phyloP scores from a whole-genome alignment of 2,113 vertebrate species.

The Morphnarchus princeps region DNA sequence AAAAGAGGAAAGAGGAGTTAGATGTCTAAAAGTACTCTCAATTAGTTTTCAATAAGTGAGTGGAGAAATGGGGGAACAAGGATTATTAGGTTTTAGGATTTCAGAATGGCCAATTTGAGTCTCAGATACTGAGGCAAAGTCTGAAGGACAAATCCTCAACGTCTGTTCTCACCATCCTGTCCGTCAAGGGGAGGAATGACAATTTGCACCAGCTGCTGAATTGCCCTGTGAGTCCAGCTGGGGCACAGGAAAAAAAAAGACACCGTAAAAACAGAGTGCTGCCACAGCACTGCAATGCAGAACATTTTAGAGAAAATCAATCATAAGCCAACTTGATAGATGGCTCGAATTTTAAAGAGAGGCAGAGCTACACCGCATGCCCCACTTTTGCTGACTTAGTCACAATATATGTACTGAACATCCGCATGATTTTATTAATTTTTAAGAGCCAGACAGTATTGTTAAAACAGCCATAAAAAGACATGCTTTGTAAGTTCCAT shows the following conservation, averaged over 20 bases:
- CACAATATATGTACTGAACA: neutral
- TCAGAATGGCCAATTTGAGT: neutral
- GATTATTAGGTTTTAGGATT: neutral
- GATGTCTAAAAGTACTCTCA: neutral
- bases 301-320: slow-evolving; percentile 45
- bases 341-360: neutral
- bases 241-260: neutral
- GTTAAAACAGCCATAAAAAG: neutral
- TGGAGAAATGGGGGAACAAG: neutral
- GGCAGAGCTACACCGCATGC: neutral
- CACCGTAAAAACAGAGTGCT: neutral
- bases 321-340: slow-evolving; percentile 48
- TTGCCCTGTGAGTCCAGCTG: neutral
- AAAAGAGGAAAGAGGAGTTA: neutral
- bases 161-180: neutral
- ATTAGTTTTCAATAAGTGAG: neutral
- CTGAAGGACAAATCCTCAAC: neutral
- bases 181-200: neutral
- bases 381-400: slow-evolving; percentile 25
- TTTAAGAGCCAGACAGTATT: neutral
- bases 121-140: neutral
- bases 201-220: slow-evolving; percentile 3
- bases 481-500: neutral
- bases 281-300: slow-evolving; percentile 38
- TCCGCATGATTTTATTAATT: neutral